Evolutionary conservation across 1,140 invertebrate species (phyloP), one percentile per base, ranked within the genome.

Genomic region (Orius insidiosus): DNA sequence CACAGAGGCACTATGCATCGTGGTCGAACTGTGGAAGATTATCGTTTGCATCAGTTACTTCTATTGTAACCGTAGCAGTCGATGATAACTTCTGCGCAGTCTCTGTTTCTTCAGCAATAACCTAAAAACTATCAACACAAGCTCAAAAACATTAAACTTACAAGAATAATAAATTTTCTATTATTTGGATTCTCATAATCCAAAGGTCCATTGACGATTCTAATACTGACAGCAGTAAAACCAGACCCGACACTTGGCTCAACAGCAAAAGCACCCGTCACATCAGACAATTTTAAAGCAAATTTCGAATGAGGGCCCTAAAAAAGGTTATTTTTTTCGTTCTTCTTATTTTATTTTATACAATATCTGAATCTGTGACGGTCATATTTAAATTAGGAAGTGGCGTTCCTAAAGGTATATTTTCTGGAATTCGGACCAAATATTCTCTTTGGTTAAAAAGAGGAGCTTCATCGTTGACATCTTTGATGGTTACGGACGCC

Each of bases 381-480:
- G 75, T 74, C 80, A 93, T 89, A 53, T 87, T 78, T 35, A 90
- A 58, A 56, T 80, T 72, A 0, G 83, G 82, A 8, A 93, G 60
- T 0, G 82, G 80, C 0, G 85, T 85, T 1, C 85, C 85, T 42
- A 77, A 67, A 0, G 78, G 74, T 2, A 85, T 75, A 55, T 86
- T 87, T 60, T 93, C 87, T 0, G 78, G 74, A 47, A 90, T 75
- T 37, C 75, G 73, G 5, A 87, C 80, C 34, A 66, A 70, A 61
- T 87, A 90, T 58, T 89, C 85, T 31, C 76, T 70, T 33, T 71
- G 68, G 63, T 84, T 84, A 61, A 87, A 87, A 10, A 67, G 64
- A 0, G 92, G 93, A 0, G 88, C 76, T 54, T 88, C 86, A 61
- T 98, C 92, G 63, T 96, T 96, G 1, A 94, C 85, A 64, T 94